Conservation (phyloP, 2,113 vertebrate species). For the Thomomys bottae region DNA sequence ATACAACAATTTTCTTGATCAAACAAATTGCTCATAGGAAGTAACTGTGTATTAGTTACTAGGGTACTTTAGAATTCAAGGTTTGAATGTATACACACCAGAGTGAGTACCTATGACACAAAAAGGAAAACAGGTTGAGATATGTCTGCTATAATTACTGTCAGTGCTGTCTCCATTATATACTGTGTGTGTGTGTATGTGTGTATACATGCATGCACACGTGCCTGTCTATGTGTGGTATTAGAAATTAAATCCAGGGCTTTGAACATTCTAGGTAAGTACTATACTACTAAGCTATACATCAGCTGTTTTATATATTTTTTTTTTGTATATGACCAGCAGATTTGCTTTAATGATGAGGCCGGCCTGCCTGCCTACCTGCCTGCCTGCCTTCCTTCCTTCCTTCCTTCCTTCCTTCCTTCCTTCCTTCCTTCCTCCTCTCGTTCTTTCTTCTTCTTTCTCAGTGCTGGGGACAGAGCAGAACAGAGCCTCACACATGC, state of each 20-base stretch:
- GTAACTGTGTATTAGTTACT: constrained; percentile 50
- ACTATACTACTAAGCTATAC: no score
- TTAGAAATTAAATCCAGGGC: neutral
- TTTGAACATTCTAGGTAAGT: neutral
- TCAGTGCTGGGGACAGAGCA: neutral
- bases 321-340: neutral
- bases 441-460: neutral
- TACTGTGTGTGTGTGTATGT: neutral
- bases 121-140: no score
- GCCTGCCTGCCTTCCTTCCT: no score
- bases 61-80: constrained; percentile 63
- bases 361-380: no score
- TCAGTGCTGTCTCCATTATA: neutral
- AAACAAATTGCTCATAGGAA: constrained; percentile 57
- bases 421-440: no score
- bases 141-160: neutral
- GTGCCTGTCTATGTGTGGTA: neutral
- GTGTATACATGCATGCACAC: no score
- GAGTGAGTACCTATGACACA: neutral
- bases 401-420: no score
- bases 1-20: constrained; percentile 16
- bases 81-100: neutral
- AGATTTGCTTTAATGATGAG: neutral
- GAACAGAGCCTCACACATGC: neutral
- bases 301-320: no score